Evolutionary conservation across 1,140 invertebrate species (phyloP), one percentile per base, ranked within the genome.

Genomic region (Calephelis nemesis): DNA sequence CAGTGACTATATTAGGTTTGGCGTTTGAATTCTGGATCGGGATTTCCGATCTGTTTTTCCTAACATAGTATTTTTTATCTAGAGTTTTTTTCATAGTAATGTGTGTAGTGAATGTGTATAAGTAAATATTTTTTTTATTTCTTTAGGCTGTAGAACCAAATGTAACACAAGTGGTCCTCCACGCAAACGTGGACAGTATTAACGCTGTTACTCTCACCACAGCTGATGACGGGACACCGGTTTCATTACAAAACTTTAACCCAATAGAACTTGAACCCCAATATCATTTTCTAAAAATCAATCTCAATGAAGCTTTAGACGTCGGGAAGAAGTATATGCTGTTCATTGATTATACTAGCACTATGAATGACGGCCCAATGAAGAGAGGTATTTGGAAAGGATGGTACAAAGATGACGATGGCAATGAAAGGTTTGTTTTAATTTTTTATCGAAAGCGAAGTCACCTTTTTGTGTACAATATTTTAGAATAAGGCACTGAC

Each of bases 321-420:
- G 47, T 75, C 45, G 71, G 72, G 19, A 70, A 45, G 7, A 89
- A 82, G 62, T 91, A 91, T 64, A 82, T 79, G 0, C 63, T 91
- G 11, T 62, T 50, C 12, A 86, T 91, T 39, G 75, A 79, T 13
- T 91, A 91, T 58, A 78, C 72, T 0, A 84, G 77, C 50, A 82
- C 76, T 19, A 91, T 91, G 87, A 91, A 91, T 65, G 85, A 86
- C 47, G 87, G 87, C 1, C 88, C 88, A 0, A 86, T 91, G 84
- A 89, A 87, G 48, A 79, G 87, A 73, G 88, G 88, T 49, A 86
- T 91, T 54, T 91, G 87, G 87, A 76, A 78, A 66, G 88, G 88
- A 63, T 85, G 77, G 80, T 89, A 89, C 40, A 78, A 45, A 39
- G 88, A 91, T 73, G 78, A 70, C n/a, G 66, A 85, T 64, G 79